These are phyloP conservation scores for Poecile atricapillus DNA, from an alignment of 2,113 vertebrate genomes.

Conservation along the genomic window DNA sequence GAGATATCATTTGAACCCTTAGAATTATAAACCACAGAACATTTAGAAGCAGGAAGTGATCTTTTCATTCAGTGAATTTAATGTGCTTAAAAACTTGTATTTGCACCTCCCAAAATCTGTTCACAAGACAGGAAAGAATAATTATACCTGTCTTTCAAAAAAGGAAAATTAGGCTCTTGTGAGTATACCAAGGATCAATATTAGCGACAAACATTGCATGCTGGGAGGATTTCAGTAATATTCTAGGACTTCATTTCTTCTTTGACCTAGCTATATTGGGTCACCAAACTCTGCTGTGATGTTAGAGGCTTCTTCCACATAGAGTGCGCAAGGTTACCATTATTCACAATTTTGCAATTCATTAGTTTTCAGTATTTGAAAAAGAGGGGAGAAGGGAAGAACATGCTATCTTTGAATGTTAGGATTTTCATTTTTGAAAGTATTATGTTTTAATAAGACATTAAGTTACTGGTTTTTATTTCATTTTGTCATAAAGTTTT, in stretches of 20 bases:
- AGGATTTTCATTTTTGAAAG: neutral
- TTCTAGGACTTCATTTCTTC: constrained; percentile 47
- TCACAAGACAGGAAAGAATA: neutral
- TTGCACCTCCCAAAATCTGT: neutral
- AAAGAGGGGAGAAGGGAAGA: constrained; percentile 1
- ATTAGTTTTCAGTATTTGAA: constrained; percentile 45
- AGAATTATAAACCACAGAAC: neutral
- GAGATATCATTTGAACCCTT: neutral
- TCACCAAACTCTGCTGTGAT: constrained; percentile 48
- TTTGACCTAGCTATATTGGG: constrained; percentile 41
- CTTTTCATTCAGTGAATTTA: neutral
- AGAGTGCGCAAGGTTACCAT: constrained; percentile 44
- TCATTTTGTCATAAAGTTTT: neutral
- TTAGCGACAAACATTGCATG: neutral
- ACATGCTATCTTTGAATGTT: neutral
- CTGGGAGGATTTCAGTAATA: constrained; percentile 38
- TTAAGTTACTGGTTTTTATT: neutral
- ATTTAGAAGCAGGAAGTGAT: neutral
- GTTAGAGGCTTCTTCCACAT: constrained; percentile 27
- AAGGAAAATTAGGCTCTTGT: neutral
- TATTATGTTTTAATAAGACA: constrained; percentile 1
- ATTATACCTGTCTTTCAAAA: neutral
- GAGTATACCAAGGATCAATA: neutral
- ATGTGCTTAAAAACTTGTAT: neutral
- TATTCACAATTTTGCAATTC: constrained; percentile 41